Conservation (phyloP, 2,888 invertebrate species). For the Strigamia transsilvanica region DNA sequence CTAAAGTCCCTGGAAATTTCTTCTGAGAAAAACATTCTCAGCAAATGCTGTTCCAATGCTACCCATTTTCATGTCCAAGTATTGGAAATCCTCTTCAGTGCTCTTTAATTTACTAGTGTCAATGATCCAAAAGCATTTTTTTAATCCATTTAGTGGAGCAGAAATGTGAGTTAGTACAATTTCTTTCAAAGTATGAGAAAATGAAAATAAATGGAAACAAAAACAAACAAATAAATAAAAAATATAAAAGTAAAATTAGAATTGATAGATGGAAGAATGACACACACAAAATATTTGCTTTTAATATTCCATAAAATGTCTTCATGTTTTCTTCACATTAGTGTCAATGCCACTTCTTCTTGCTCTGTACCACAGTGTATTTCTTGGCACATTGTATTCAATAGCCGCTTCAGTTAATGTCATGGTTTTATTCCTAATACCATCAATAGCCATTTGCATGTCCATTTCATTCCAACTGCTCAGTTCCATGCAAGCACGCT, state of each 20-base stretch:
- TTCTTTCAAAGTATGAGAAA: no score
- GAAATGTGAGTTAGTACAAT: no score
- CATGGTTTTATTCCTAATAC: conserved; percentile 1
- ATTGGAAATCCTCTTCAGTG: no score
- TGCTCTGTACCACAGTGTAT: conserved; percentile 5
- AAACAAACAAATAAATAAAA: background rate
- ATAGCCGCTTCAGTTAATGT: conserved; percentile 2
- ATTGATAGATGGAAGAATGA: background rate
- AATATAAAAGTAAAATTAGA: background rate
- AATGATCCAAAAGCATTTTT: no score
- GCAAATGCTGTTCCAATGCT: no score
- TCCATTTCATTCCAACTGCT: background rate
- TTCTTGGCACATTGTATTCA: background rate
- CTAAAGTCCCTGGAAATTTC: no score
- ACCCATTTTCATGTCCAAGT: no score
- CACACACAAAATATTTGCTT: conserved; percentile 30
- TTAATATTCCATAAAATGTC: background rate
- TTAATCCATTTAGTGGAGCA: no score
- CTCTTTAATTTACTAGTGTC: no score
- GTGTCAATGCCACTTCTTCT: background rate
- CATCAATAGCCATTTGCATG: background rate
- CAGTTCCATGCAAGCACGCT: background rate
- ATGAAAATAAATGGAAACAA: background rate
- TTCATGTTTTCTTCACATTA: background rate
- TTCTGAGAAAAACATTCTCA: no score